phyloP scores from a whole-genome alignment of 2,888 invertebrate genomes.

The Cephus nigrinus region DNA sequence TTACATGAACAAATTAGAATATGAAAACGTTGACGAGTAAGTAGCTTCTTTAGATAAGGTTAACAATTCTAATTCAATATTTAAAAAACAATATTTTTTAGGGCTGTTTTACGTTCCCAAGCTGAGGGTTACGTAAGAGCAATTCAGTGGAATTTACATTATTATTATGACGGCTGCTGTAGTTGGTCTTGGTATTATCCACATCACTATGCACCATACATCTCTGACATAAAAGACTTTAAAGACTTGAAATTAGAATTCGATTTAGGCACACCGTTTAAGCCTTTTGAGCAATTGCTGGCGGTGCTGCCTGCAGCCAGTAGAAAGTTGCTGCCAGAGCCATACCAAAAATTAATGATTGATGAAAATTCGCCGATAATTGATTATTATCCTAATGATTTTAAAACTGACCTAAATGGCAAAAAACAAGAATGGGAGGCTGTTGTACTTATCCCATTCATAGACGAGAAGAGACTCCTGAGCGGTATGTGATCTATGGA shows the following conservation, averaged over 20 bases:
- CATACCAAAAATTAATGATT: slow-evolving; percentile 84
- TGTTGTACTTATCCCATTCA: slow-evolving; percentile 92
- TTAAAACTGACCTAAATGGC: slow-evolving; percentile 95
- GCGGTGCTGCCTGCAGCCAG: slow-evolving; percentile 92
- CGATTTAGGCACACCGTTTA: slow-evolving; percentile 87
- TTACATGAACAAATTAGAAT: slow-evolving; percentile 90
- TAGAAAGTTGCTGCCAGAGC: slow-evolving; percentile 78
- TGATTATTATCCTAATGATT: slow-evolving; percentile 91
- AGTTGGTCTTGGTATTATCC: slow-evolving; percentile 99
- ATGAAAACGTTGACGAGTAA: slow-evolving; percentile 81
- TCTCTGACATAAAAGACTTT: slow-evolving; percentile 91
- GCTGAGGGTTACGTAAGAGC: slow-evolving; percentile 92
- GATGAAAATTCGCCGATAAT: slow-evolving; percentile 83
- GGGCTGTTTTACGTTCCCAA: slow-evolving; percentile 82
- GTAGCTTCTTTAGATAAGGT: slow-evolving; percentile 46
- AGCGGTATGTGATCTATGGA: slow-evolving; percentile 37
- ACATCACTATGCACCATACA: slow-evolving; percentile 96
- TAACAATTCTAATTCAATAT: not conserved
- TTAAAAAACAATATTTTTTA: slow-evolving; percentile 56
- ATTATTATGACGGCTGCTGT: slow-evolving; percentile 96
- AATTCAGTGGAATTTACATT: slow-evolving; percentile 95
- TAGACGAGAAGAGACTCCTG: slow-evolving; percentile 77
- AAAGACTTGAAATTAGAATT: slow-evolving; percentile 81
- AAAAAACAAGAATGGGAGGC: slow-evolving; percentile 98
- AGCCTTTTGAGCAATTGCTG: slow-evolving; percentile 91